Conservation (phyloP, 2,113 vertebrate genomes). For the Indicator maculatus region DNA sequence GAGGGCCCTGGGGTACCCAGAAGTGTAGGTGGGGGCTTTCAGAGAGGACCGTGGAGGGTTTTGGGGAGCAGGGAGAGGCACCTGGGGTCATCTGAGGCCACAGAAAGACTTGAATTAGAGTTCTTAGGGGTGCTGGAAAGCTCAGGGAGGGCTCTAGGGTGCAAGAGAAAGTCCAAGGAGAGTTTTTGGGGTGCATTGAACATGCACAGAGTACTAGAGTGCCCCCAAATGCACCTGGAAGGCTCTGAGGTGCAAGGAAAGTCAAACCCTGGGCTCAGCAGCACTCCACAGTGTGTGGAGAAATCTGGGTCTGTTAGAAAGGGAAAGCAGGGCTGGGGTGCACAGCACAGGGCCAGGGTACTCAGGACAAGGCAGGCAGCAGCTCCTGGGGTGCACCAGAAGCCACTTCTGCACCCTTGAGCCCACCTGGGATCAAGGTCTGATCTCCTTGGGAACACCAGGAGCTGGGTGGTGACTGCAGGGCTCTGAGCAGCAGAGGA, state of each 20-base stretch:
- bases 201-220: neutral
- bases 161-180: neutral
- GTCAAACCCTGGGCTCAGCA: neutral
- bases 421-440: fast-evolving
- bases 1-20: neutral
- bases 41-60: neutral
- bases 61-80: neutral
- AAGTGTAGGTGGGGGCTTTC: fast-evolving
- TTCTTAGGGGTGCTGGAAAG: neutral
- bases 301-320: neutral
- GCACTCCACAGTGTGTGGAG: neutral
- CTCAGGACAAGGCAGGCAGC: neutral
- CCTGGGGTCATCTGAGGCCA: neutral
- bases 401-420: fast-evolving
- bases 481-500: neutral
- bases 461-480: fast-evolving
- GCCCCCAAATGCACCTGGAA: neutral
- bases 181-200: neutral
- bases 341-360: neutral
- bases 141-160: fast-evolving
- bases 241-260: neutral
- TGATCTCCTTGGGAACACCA: neutral
- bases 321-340: fast-evolving
- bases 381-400: neutral
- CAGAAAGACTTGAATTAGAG: neutral